Evolutionary conservation across 2,888 invertebrate genomes (phyloP), one percentile per base, ranked within the genome.

Genomic region (Xestia rhomboidea): DNA sequence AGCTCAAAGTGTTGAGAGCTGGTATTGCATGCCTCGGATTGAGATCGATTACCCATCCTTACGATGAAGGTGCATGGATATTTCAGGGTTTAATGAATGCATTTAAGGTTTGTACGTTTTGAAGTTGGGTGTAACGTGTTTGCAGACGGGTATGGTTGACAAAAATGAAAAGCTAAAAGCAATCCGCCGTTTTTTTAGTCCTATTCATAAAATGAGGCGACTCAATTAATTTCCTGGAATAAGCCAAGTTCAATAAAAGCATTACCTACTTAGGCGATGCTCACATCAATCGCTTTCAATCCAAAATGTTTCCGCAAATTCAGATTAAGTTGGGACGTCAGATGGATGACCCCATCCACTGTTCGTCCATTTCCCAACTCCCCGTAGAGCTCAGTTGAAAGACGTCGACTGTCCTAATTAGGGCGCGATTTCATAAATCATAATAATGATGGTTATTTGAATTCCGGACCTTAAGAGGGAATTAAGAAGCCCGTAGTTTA

Each of bases 371-470:
- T 92, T 92, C 89, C 90, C 86, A 91, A 88, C 88, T 91, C 91
- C 91, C 92, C 83, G 77, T 77, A 87, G 91, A 88, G 85, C 90
- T 89, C 89, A 85, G 88, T 87, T 90, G 91, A 91, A 90, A 92
- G 91, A 93, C 91, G 92, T 89, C 91, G 90, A 89, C 92, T 91
- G 91, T 91, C 91, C 92, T 92, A 94, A 94, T 94, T 94, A 93
- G 90, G 90, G 89, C 88, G 88, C 88, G 89, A 91, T 87, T 88
- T 90, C 92, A 94, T 94, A 92, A 92, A 94, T 94, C 94, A 93
- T 93, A 89, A 90, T 92, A 93, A 93, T 92, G 91, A 92, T 88
- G 88, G 90, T 87, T 89, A 89, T 89, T 89, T 89, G 90, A 89
- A 89, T 80, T 70, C 76, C 78, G 81, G 73, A 83, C 80, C 87